phyloP scores from a whole-genome alignment of 2,797 vertebrate genomes.

The Ptychadena robeensis region DNA sequence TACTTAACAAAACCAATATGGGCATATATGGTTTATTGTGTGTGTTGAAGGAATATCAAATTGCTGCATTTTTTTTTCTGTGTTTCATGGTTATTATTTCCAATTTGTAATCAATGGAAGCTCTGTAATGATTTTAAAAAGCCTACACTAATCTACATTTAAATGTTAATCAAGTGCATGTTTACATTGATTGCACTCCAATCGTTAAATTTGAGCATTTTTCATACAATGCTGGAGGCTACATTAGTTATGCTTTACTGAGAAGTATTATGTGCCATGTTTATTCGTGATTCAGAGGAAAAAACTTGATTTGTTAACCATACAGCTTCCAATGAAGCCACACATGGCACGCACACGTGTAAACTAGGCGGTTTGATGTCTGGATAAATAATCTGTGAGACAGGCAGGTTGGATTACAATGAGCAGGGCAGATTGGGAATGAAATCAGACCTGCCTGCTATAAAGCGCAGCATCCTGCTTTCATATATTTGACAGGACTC shows the following conservation, averaged over 20 bases:
- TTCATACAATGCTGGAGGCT: background rate
- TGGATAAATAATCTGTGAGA: background rate
- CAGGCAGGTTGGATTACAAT: background rate
- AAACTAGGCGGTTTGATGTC: background rate
- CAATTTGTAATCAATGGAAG: background rate
- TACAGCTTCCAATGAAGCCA: background rate
- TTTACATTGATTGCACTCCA: background rate
- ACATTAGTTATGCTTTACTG: slow-evolving; percentile 24
- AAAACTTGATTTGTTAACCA: background rate
- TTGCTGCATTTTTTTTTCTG: background rate
- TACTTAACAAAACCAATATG: background rate
- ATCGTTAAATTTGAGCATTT: background rate
- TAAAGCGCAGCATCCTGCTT: background rate
- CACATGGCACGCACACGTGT: background rate
- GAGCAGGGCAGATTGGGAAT: background rate
- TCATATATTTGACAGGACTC: background rate
- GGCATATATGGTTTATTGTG: no score
- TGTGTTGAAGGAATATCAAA: background rate
- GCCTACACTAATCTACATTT: background rate
- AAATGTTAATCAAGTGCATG: slow-evolving; percentile 1
- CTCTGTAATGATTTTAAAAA: background rate
- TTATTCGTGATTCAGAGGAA: background rate
- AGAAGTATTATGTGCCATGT: background rate
- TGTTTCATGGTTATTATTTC: background rate
- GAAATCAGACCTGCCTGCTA: background rate